phyloP scores from a whole-genome alignment of 2,797 vertebrate species.

The Enteromius anoplus region DNA sequence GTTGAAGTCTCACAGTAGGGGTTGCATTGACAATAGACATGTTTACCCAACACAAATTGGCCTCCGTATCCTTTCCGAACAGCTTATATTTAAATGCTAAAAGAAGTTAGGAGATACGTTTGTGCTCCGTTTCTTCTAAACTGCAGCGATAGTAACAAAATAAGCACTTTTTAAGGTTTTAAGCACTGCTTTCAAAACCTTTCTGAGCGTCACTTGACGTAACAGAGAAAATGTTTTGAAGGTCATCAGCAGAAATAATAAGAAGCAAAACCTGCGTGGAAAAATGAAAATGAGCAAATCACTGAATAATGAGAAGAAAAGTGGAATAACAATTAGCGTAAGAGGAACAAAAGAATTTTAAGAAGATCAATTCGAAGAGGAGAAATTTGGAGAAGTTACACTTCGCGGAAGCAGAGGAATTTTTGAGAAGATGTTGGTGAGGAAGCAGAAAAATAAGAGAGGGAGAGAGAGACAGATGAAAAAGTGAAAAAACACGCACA shows the following conservation, averaged over 20 bases:
- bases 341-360: conserved; percentile 53
- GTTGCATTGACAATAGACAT: conserved; percentile 1
- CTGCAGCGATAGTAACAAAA: neutral
- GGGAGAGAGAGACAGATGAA: conserved; percentile 55
- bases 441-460: conserved; percentile 49
- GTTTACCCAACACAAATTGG: neutral
- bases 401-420: conserved; percentile 48
- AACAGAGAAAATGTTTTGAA: neutral
- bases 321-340: conserved; percentile 50
- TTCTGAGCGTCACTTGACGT: neutral
- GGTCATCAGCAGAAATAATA: conserved; percentile 12
- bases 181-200: neutral
- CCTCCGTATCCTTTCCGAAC: neutral
- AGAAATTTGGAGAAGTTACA: conserved; percentile 51
- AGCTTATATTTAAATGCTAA: conserved; percentile 11
- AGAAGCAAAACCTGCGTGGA: conserved; percentile 14
- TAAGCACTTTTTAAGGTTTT: neutral
- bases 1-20: conserved; percentile 2
- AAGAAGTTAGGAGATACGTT: too few species aligned
- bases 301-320: conserved; percentile 45
- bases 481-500: conserved; percentile 60
- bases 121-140: neutral
- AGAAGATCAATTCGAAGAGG: conserved; percentile 51
- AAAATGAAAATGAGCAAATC: conserved; percentile 39
- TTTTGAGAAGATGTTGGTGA: conserved; percentile 51